These are phyloP conservation scores for Philhelius pedissequus DNA, from an alignment of 2,888 invertebrate species.

Conservation along the genomic window DNA sequence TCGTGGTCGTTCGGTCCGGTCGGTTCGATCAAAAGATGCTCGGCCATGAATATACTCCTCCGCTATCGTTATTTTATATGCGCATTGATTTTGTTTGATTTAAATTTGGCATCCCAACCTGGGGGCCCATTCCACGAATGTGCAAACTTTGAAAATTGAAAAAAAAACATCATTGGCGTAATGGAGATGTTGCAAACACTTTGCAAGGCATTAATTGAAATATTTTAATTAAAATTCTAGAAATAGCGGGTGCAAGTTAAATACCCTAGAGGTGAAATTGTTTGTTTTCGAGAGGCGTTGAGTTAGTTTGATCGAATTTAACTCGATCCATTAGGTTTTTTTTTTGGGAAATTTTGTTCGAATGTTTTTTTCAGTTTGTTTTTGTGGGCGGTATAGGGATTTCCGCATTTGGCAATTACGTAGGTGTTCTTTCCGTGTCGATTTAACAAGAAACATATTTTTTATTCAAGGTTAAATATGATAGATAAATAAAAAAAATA, in stretches of 20 bases:
- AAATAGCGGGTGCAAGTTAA: background rate
- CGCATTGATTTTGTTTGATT: background rate
- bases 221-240: background rate
- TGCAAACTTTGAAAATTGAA: background rate
- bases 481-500: no score
- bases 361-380: no score
- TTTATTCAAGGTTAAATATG: no score
- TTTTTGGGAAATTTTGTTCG: no score
- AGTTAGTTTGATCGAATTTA: constrained; percentile 4
- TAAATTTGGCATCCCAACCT: background rate
- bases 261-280: background rate
- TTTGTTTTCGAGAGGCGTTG: constrained; percentile 4
- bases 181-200: background rate
- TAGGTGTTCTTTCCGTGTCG: no score
- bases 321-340: background rate
- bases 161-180: background rate
- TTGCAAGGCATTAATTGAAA: constrained; percentile 19
- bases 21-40: background rate
- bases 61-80: background rate
- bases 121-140: background rate
- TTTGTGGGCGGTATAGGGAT: no score
- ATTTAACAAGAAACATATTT: no score
- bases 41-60: background rate
- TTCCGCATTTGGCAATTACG: no score
- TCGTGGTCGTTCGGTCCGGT: no score